Base-by-base conservation (phyloP, 2,888 invertebrate species). In the Diarsia rubi region DNA sequence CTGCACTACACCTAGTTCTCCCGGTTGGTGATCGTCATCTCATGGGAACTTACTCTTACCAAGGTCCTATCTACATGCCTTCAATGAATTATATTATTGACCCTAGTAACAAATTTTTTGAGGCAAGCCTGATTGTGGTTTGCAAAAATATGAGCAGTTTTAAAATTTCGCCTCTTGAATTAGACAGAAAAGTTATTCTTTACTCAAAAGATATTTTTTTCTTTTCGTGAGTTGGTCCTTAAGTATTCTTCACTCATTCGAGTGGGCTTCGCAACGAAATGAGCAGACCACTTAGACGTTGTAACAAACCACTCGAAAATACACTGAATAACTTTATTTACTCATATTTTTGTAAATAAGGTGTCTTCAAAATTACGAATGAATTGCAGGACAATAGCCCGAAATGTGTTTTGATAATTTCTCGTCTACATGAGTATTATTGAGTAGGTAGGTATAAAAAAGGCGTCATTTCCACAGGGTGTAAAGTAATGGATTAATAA, bases 221-320 rank as follows among this genome's bases (percentile, higher is more conserved):
- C 90, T 89, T 90, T 89, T 86, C 82, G 79, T 83, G 88, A 91
- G 88, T 90, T 88, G 83, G 86, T 88, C 88, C 68, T 80, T 82
- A 85, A 93, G 93, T 78, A 81, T 88, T 88, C 92, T 95, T 90
- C 86, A 92, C 86, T 71, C 67, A 79, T 86, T 87, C 81, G 77
- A 87, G 87, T 83, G 82, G 92, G 88, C 89, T 89, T 90, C 85
- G 91, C 85, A 90, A 88, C 92, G 93, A 93, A 95, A 93, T 95
- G 95, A 95, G 93, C 95, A 95, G 92, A 92, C 94, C 94, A 94
- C 95, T 95, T 93, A 93, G 91, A 94, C 93, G 90, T 89, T 91
- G 89, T 92, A 93, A 95, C 83, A 94, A 93, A 92, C 92, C 94
- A 88, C 93, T 94, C 84, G 84, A 90, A 66, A 77, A 75, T 90